Evolutionary conservation across 2,888 invertebrate species (phyloP), one percentile per base, ranked within the genome.

Genomic region (Scaptomyza parva): DNA sequence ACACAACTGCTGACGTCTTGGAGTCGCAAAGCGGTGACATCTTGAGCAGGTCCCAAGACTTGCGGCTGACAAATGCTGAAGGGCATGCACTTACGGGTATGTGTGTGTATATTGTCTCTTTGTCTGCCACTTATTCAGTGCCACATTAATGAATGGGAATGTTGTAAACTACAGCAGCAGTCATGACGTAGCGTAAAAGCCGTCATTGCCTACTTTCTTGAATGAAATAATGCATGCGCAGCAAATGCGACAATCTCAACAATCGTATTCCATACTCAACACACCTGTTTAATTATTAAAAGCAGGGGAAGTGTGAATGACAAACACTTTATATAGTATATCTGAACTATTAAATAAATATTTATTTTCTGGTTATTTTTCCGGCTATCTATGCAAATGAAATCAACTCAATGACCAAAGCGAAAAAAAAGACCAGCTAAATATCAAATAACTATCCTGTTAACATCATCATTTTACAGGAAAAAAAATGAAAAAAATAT

Each of bases 41-140:
- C 60, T 55, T 47, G 63, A 62, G 59, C 28, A 37, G 40, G 22
- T 22, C 50, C 58, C 39, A n/a, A 37, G 43, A 59, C 43, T 17
- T 57, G 59, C 17, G 14, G 37, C 51, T 70, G 70, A 70, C 78
- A 77, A 65, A 53, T 60, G 78, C 48, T 78, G 65, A 75, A 65
- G 65, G 78, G 68, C 71, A 67, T 64, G 7, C 70, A 74, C 70
- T 77, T 63, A 60, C 20, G 26, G 20, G n/a, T 53, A 7, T 12
- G 26, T 18, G 12, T 22, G 22, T 45, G 40, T 45, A 4, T 39
- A 22, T 20, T 39, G 28, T 20, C 24, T 45, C 18, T 41, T 24
- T 18, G 12, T 48, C 17, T 9, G 63, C 35, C 69, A 73, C 69
- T 68, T 55, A 50, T 59, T 28, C 33, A 41, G 26, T 22, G 54